phyloP scores from a whole-genome alignment of 2,797 vertebrate genomes.

The Amblyopsis hoosieri region DNA sequence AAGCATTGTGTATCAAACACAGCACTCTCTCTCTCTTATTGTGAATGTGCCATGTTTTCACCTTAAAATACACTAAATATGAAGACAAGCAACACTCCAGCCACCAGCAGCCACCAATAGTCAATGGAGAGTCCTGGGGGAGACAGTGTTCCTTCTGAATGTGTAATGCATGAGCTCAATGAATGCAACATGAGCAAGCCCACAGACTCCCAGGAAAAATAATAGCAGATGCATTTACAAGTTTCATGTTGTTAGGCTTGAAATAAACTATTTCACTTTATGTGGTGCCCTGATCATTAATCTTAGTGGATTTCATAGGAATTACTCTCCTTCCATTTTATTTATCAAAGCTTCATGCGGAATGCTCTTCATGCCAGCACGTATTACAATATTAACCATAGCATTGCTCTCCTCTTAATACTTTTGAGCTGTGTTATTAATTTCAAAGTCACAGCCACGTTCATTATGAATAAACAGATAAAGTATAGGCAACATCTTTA shows the following conservation, averaged over 20 bases:
- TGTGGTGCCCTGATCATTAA: constrained; percentile 67
- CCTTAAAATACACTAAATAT: constrained; percentile 52
- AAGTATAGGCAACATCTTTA: not conserved
- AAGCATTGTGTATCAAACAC: constrained; percentile 48
- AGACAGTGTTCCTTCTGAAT: constrained; percentile 44
- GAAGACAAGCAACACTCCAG: constrained; percentile 44
- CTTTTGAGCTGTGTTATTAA: constrained; percentile 8
- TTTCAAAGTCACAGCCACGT: constrained; percentile 27
- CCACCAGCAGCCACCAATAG: constrained; percentile 41
- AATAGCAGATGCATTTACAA: constrained; percentile 66
- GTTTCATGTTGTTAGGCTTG: constrained; percentile 69
- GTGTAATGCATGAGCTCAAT: constrained; percentile 44
- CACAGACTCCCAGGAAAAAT: constrained; percentile 55
- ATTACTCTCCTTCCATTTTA: constrained; percentile 51
- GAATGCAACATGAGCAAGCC: constrained; percentile 57
- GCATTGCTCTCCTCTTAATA: constrained; percentile 24
- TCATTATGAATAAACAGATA: constrained; percentile 18
- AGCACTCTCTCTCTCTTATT: constrained; percentile 34
- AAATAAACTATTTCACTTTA: constrained; percentile 78
- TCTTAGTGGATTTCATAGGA: constrained; percentile 59
- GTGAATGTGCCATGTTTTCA: constrained; percentile 47
- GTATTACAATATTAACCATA: constrained; percentile 41
- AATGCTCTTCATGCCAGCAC: constrained; percentile 21
- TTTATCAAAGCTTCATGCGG: constrained; percentile 53
- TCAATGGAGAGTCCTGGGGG: constrained; percentile 30